phyloP scores from a whole-genome alignment of 37 sponge, comb jelly and placozoan species.

The Diacarnus erythraeanus region DNA sequence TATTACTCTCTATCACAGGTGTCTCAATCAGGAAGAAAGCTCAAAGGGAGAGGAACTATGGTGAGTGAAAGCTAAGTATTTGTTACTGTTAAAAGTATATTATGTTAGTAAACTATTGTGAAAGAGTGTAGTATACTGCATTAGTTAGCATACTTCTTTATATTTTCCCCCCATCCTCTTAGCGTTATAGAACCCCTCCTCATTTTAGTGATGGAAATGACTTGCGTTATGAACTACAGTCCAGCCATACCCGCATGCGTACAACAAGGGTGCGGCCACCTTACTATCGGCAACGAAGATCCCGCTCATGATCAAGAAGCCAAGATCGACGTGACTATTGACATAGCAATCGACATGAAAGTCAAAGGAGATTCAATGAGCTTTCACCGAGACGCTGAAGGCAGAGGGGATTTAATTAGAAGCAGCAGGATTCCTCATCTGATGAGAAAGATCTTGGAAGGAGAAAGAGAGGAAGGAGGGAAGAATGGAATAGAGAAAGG shows the following conservation, averaged over 20 bases:
- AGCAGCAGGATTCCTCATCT: not conserved
- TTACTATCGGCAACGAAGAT: not conserved
- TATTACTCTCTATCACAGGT: conserved; percentile 58
- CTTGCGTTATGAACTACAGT: not conserved
- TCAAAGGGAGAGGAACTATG: conserved; percentile 78
- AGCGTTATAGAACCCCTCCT: conserved; percentile 23
- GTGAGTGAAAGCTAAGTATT: conserved; percentile 24
- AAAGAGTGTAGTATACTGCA: not conserved
- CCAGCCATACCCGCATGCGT: not conserved
- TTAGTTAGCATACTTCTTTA: not conserved
- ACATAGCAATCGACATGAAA: not conserved
- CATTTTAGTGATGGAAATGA: not conserved
- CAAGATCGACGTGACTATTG: not conserved
- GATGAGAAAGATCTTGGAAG: not conserved
- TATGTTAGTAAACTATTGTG: no score
- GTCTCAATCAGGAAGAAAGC: conserved; percentile 66
- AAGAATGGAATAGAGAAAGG: not conserved
- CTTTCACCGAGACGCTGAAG: not conserved
- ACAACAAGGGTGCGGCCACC: not conserved
- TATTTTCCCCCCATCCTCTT: not conserved
- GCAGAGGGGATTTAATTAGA: not conserved
- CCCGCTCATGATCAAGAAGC: not conserved
- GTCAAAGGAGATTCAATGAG: not conserved
- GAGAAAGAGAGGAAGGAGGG: not conserved
- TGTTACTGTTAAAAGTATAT: not conserved